phyloP scores from a whole-genome alignment of 2,888 invertebrate genomes.

The Drosophila macrospina region DNA sequence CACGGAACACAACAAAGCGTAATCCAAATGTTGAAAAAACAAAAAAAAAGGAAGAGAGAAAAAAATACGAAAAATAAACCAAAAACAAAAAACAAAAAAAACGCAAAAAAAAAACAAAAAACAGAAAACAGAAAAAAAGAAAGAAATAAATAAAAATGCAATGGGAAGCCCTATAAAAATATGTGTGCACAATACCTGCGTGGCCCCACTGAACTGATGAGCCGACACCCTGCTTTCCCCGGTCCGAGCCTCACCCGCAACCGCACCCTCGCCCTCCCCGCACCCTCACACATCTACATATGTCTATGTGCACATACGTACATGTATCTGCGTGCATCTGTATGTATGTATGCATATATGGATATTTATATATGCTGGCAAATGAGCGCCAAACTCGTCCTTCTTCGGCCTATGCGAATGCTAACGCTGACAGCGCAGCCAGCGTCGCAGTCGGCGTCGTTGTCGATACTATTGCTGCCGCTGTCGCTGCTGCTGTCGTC shows the following conservation, averaged over 20 bases:
- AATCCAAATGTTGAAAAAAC: conserved; percentile 75
- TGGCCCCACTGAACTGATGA: conserved; percentile 15
- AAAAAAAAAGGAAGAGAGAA: conserved; percentile 27
- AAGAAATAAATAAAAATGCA: conserved; percentile 62
- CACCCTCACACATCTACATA: conserved; percentile 7
- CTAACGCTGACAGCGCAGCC: conserved; percentile 41
- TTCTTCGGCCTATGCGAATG: conserved; percentile 76
- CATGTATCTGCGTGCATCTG: conserved; percentile 23
- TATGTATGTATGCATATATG: conserved; percentile 1
- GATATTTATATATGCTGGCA: conserved; percentile 57
- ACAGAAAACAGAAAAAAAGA: conserved; percentile 25
- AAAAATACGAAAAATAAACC: conserved; percentile 35
- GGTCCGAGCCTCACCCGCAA: not conserved
- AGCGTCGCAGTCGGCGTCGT: conserved; percentile 18
- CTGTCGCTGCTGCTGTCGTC: not conserved
- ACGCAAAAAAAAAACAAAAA: conserved; percentile 23
- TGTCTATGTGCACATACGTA: conserved; percentile 20
- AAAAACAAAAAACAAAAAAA: conserved; percentile 23
- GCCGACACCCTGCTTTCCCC: not conserved
- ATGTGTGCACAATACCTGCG: conserved; percentile 55
- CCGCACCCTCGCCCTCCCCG: not conserved
- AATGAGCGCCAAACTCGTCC: conserved; percentile 77
- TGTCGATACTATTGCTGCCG: conserved; percentile 15
- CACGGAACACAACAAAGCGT: conserved; percentile 65
- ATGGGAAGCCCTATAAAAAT: conserved; percentile 82